Percentiles rank a stretch among this genome's conserved stretches.
Evolutionary conservation across 2,113 vertebrate species (phyloP).

Genomic region (Leuciscus idus): DNA sequence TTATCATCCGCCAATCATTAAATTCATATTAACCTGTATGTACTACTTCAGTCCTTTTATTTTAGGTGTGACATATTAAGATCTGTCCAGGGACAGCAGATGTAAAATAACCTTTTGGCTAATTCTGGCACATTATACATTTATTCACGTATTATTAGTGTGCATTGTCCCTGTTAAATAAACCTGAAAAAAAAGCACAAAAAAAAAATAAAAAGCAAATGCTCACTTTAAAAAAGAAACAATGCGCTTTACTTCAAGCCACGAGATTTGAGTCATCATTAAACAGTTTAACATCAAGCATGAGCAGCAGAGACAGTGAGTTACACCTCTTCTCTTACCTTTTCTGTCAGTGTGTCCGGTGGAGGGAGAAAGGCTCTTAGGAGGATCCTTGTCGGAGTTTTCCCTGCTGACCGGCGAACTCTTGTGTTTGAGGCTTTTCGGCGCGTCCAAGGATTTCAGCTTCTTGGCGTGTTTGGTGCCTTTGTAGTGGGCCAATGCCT

Average conservation of each 20-base stretch:
- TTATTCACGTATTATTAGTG: too few species aligned
- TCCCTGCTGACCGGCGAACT: constrained; percentile 76
- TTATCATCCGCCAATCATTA: not conserved
- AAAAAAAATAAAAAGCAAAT: not conserved
- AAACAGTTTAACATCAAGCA: not conserved
- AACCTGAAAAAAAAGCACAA: too few species aligned
- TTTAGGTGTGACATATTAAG: too few species aligned
- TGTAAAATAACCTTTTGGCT: too few species aligned
- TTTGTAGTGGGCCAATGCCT: constrained; percentile 99
- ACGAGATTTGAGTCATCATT: not conserved
- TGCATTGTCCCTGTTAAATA: too few species aligned
- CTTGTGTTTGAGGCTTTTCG: constrained; percentile 92
- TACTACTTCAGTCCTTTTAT: too few species aligned
- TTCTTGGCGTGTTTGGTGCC: constrained; percentile 99
- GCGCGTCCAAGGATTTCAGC: constrained; percentile 94
- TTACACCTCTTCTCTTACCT: constrained; percentile 32
- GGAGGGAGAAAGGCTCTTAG: constrained; percentile 85
- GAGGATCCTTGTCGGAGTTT: constrained; percentile 83
- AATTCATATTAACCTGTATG: too few species aligned
- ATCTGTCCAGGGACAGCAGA: too few species aligned
- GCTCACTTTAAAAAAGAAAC: not conserved
- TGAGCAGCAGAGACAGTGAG: not conserved
- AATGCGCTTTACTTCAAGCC: not conserved
- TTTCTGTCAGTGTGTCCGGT: not conserved
- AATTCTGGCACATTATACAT: too few species aligned